Conservation (phyloP, 64 coral and sea anemone genomes). For the Montipora capricornis region DNA sequence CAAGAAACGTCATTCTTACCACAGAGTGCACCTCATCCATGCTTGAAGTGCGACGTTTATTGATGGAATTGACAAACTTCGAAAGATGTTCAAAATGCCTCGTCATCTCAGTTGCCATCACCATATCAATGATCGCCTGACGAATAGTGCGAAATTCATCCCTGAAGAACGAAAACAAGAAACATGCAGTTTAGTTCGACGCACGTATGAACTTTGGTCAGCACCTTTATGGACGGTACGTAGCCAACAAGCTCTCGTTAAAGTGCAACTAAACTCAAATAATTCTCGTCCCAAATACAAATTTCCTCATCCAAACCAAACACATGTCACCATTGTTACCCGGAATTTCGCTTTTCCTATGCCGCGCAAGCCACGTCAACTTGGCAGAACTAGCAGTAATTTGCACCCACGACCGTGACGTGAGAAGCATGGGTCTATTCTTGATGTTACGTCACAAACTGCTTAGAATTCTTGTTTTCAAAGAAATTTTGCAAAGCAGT, state of each 20-base stretch:
- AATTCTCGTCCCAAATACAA: rapidly evolving
- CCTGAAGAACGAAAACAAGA: constrained; percentile 47
- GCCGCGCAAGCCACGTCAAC: no score
- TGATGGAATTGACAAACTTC: constrained; percentile 98
- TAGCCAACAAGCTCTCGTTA: no score
- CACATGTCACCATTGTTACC: no score
- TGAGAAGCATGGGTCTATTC: no score
- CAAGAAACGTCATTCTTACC: constrained; percentile 64
- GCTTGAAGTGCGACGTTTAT: constrained; percentile 96
- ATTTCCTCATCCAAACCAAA: no score
- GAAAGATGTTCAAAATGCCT: constrained; percentile 98
- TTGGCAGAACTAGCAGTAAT: no score
- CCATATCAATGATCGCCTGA: constrained; percentile 98
- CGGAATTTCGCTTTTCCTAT: no score
- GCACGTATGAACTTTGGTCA: neutral
- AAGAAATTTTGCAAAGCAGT: no score
- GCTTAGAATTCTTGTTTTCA: no score
- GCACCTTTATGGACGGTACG: neutral
- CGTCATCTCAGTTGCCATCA: constrained; percentile 99
- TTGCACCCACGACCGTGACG: no score
- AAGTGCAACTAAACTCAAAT: no score
- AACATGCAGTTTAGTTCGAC: neutral
- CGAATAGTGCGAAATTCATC: constrained; percentile 95
- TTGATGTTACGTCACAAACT: no score
- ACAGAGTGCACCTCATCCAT: constrained; percentile 97